phyloP scores from a whole-genome alignment of 2,113 vertebrate species.

The Symphodus melops region DNA sequence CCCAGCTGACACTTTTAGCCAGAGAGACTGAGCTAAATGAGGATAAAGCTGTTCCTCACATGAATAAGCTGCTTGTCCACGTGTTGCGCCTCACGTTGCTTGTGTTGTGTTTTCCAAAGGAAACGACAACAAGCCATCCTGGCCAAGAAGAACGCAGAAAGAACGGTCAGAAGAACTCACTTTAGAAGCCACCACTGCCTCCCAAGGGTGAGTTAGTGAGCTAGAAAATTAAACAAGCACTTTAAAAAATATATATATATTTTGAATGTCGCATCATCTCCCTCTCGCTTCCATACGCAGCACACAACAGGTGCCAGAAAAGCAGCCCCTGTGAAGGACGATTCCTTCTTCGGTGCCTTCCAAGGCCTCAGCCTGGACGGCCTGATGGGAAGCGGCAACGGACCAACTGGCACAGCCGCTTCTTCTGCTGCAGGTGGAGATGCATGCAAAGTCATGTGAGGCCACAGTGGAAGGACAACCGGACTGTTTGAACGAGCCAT shows the following conservation, averaged over 20 bases:
- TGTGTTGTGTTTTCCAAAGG: slow-evolving; percentile 66
- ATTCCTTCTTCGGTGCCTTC: slow-evolving; percentile 81
- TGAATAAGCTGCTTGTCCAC: slow-evolving; percentile 59
- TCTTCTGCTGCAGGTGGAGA: slow-evolving; percentile 48
- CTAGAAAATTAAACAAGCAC: too few species aligned
- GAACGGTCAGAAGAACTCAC: slow-evolving; percentile 67
- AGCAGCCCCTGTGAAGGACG: slow-evolving; percentile 46
- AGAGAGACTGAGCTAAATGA: slow-evolving; percentile 43
- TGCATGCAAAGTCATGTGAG: slow-evolving; percentile 83
- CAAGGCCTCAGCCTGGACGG: slow-evolving; percentile 77
- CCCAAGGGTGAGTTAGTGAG: slow-evolving; percentile 68
- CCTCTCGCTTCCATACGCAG: slow-evolving; percentile 15
- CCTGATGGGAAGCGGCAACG: slow-evolving; percentile 36
- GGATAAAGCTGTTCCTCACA: slow-evolving; percentile 48
- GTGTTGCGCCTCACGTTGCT: slow-evolving; percentile 34
- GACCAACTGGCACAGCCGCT: slow-evolving; percentile 4
- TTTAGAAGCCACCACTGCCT: slow-evolving; percentile 84
- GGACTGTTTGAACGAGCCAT: slow-evolving; percentile 5
- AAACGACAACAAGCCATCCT: slow-evolving; percentile 76
- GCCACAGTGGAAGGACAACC: slow-evolving; percentile 5
- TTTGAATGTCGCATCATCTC: background rate
- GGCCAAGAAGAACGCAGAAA: slow-evolving; percentile 82
- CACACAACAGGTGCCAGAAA: slow-evolving; percentile 44
- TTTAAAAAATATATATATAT: too few species aligned
- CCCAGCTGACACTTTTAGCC: slow-evolving; percentile 25